phyloP scores from a whole-genome alignment of 2,113 vertebrate genomes.

The Takifugu bimaculatus region DNA sequence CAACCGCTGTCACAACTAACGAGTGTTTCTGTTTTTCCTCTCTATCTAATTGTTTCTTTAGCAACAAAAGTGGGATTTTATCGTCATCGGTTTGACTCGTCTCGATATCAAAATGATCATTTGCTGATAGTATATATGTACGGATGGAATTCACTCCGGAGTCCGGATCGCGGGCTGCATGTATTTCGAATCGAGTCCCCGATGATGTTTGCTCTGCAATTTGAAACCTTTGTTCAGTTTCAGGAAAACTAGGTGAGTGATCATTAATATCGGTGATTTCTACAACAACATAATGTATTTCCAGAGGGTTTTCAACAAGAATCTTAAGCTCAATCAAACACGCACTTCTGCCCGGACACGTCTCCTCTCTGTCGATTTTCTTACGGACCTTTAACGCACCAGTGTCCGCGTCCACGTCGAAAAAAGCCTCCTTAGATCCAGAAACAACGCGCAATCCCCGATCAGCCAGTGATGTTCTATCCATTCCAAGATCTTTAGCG shows the following conservation, averaged over 20 bases:
- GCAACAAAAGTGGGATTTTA: slow-evolving; percentile 62
- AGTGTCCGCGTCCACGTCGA: slow-evolving; percentile 62
- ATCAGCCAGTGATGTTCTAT: slow-evolving; percentile 29
- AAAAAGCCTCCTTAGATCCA: slow-evolving; percentile 45
- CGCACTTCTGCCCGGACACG: slow-evolving; percentile 53
- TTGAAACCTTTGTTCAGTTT: slow-evolving; percentile 52
- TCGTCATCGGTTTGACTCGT: slow-evolving; percentile 46
- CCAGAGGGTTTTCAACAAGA: slow-evolving; percentile 68
- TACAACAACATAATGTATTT: slow-evolving; percentile 65
- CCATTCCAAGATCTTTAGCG: slow-evolving; percentile 71
- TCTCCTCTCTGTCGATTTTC: slow-evolving; percentile 70
- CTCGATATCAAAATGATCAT: slow-evolving; percentile 63
- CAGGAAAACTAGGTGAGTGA: slow-evolving; percentile 67
- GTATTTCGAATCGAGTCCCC: slow-evolving; percentile 71
- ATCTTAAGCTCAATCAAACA: slow-evolving; percentile 69
- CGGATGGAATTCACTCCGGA: slow-evolving; percentile 68
- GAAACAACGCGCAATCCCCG: slow-evolving; percentile 66
- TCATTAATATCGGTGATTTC: slow-evolving; percentile 75
- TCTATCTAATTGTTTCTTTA: slow-evolving; percentile 64
- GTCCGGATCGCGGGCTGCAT: slow-evolving; percentile 74
- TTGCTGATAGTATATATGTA: slow-evolving; percentile 67
- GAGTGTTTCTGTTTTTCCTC: slow-evolving; percentile 36
- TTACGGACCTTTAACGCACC: slow-evolving; percentile 56
- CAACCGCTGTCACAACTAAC: slow-evolving; percentile 63
- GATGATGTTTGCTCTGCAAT: slow-evolving; percentile 63